These are phyloP conservation scores for Polia nebulosa DNA, from an alignment of 2,888 invertebrate genomes.

Conservation along the genomic window DNA sequence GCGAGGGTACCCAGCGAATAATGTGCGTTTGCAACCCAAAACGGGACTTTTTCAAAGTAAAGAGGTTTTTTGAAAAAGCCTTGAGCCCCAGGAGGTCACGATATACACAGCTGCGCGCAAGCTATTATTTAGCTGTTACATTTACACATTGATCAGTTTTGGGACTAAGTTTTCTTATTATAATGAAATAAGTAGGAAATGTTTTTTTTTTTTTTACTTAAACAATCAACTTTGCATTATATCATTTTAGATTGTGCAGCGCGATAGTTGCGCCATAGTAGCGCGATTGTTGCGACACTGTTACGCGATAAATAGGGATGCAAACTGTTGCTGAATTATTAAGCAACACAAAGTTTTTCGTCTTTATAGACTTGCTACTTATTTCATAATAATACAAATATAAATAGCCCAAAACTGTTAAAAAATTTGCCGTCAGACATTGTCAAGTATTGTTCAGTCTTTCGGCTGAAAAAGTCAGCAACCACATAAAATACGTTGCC, in stretches of 20 bases:
- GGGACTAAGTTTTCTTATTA: slow-evolving; percentile 14
- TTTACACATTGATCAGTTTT: slow-evolving; percentile 67
- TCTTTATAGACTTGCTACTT: not conserved
- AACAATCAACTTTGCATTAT: not conserved
- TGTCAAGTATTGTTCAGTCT: slow-evolving; percentile 46
- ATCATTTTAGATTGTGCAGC: not conserved
- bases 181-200: slow-evolving; percentile 30
- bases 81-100: slow-evolving; percentile 87
- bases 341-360: not conserved
- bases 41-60: slow-evolving; percentile 73
- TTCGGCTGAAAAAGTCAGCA: slow-evolving; percentile 54
- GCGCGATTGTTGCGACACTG: not conserved
- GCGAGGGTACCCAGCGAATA: slow-evolving; percentile 82
- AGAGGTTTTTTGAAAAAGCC: slow-evolving; percentile 74
- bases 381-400: slow-evolving; percentile 34
- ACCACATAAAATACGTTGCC: slow-evolving; percentile 58
- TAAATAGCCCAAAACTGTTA: slow-evolving; percentile 42
- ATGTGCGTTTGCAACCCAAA: slow-evolving; percentile 76
- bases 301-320: not conserved
- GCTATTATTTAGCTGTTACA: slow-evolving; percentile 88
- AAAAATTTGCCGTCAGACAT: slow-evolving; percentile 49
- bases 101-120: slow-evolving; percentile 89
- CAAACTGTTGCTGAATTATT: not conserved
- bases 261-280: not conserved
- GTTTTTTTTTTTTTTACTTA: not conserved